Percentiles rank a stretch among this genome's conserved stretches.
Evolutionary conservation across 2,113 vertebrate genomes (phyloP).

Genomic region (Vidua macroura): DNA sequence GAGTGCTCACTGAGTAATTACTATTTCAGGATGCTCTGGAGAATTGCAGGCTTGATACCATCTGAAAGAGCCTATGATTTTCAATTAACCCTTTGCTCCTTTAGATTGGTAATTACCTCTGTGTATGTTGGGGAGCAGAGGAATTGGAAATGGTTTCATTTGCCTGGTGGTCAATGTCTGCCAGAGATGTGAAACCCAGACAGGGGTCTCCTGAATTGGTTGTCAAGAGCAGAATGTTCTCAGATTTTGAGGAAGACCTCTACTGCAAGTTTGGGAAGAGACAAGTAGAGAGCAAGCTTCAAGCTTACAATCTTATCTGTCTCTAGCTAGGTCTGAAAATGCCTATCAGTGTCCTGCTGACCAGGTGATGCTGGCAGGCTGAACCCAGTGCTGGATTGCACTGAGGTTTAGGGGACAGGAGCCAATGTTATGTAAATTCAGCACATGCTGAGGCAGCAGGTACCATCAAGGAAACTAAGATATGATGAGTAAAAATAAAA

Average conservation of each 20-base stretch:
- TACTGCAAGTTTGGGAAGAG: background rate
- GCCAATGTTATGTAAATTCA: background rate
- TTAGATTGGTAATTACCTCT: constrained; percentile 16
- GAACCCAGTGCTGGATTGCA: background rate
- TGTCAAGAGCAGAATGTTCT: background rate
- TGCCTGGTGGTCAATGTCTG: background rate
- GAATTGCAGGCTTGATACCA: background rate
- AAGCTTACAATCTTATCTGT: background rate
- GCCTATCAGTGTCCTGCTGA: background rate
- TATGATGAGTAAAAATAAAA: background rate
- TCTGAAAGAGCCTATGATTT: constrained; percentile 30
- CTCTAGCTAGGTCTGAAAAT: background rate
- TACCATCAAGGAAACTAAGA: background rate
- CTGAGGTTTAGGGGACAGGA: background rate
- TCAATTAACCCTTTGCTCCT: constrained; percentile 39
- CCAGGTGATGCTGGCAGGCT: background rate
- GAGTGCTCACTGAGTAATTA: constrained; percentile 43
- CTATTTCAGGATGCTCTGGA: constrained; percentile 8
- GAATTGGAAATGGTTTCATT: background rate
- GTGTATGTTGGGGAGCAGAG: background rate
- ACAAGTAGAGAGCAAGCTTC: background rate
- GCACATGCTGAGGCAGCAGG: background rate
- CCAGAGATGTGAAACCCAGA: background rate
- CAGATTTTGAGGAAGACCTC: background rate
- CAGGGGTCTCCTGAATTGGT: background rate